Evolutionary conservation across 2,888 invertebrate genomes (phyloP), one percentile per base, ranked within the genome.

Genomic region (Leptopilina drosophilae): DNA sequence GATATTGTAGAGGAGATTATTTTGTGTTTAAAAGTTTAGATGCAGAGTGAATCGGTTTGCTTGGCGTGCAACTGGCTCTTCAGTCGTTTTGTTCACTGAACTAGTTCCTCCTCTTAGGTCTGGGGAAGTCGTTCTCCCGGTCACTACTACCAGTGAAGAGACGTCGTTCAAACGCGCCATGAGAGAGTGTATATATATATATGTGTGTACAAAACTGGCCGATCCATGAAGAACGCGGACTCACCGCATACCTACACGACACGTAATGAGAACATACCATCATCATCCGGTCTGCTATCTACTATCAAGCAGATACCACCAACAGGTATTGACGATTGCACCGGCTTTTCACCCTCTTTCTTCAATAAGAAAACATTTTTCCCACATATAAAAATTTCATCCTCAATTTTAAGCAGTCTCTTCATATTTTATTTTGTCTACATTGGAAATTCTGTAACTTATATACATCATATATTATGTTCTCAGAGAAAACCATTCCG

Each of bases 181-280:
- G 82, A 83, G 80, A 82, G 81, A 78, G 77, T 79, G 80, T 65
- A 77, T 26, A 4, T 46, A 46, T 46, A 49, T 49, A 49, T 4
- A 49, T 46, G 11, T 66, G 42, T 20, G 20, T 83, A 78, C 76
- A 78, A 78, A 65, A 81, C 80, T 77, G 79, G 78, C 42, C 76
- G 81, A 82, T 80, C 80, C 84, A 84, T 81, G 85, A 81, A 86
- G 86, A 87, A 87, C 87, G 87, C 84, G 87, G 82, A 83, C 87
- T 82, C 86, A 83, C 85, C 87, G 89, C 91, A 91, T 91, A 90
- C 91, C 91, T 88, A 89, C 91, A 90, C 90, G 90, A 88, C 90
- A 89, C 90, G 91, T 91, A 91, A 91, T 91, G 91, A 91, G 91
- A 91, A 91, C 91, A 89, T 90, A 91, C 88, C 89, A 89, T 88